Evolutionary conservation across 2,888 invertebrate species (phyloP).

Genomic region (Cactoblastis cactorum): DNA sequence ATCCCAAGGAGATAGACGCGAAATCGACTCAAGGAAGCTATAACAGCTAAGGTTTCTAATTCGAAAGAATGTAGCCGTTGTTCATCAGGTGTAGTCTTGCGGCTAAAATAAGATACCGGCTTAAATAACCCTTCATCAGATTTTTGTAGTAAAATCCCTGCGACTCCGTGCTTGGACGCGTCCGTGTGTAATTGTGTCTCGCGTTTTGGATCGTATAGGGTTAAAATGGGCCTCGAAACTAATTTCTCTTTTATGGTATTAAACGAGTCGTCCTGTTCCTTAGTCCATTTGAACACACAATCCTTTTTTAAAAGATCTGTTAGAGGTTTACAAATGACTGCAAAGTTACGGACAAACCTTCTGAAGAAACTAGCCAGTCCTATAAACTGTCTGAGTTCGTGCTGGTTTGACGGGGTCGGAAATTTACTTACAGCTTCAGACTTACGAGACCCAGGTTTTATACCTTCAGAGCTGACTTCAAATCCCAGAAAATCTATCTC

Average conservation of each 20-base stretch:
- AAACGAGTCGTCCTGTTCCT: not conserved
- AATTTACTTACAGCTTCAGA: not conserved
- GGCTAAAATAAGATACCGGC: not conserved
- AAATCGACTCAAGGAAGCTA: not conserved
- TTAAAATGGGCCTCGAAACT: too few relatives aligned
- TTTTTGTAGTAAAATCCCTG: not conserved
- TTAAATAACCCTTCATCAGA: not conserved
- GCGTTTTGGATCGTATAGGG: not conserved
- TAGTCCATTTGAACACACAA: too few relatives aligned
- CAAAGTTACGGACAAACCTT: not conserved
- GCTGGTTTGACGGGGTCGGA: not conserved
- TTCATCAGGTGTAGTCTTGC: not conserved
- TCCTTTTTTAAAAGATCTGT: too few relatives aligned
- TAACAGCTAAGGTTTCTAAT: not conserved
- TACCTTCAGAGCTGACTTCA: not conserved
- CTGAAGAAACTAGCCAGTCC: not conserved
- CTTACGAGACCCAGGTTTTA: not conserved
- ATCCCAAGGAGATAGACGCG: not conserved
- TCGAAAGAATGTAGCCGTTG: not conserved
- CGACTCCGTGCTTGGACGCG: not conserved
- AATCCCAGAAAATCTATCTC: not conserved
- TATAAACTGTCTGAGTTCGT: not conserved
- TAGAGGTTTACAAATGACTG: too few relatives aligned
- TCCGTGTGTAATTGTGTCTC: not conserved
- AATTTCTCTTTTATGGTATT: too few relatives aligned